Evolutionary conservation across 2,113 vertebrate species (phyloP).

Genomic region (Hystrix brachyura): DNA sequence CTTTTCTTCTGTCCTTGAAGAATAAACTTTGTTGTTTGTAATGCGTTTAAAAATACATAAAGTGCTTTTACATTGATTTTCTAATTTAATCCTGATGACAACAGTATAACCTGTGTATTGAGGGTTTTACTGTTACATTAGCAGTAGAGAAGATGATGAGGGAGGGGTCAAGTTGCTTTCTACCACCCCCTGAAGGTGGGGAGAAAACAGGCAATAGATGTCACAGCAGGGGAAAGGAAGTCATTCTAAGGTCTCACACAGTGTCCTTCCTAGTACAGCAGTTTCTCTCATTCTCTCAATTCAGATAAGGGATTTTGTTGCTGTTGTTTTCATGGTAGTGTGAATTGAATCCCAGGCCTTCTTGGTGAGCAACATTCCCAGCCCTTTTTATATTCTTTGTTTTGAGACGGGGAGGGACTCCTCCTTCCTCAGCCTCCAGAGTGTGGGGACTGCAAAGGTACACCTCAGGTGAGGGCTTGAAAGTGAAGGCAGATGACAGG

Average conservation of each 20-base stretch:
- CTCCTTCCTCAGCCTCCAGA: neutral
- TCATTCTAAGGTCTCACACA: neutral
- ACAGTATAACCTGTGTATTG: neutral
- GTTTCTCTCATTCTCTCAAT: neutral
- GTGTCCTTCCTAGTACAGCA: neutral
- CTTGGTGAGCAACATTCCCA: neutral
- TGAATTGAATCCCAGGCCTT: neutral
- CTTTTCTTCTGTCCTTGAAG: neutral
- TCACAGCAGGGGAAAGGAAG: neutral
- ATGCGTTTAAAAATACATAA: constrained; percentile 6
- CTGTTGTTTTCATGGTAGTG: neutral
- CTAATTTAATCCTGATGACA: constrained; percentile 40
- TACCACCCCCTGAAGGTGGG: accelerated
- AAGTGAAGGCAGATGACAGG: neutral
- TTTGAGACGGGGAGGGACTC: neutral
- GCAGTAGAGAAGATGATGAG: neutral
- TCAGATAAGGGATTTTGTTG: neutral
- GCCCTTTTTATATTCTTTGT: neutral
- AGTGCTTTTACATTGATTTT: constrained; percentile 64
- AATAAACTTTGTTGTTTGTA: neutral
- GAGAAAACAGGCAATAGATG: accelerated
- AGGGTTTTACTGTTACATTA: neutral
- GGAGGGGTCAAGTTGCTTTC: neutral
- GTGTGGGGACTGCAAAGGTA: neutral
- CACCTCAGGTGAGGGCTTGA: neutral